Percentiles rank a stretch among this genome's conserved stretches.
phyloP scores from a whole-genome alignment of 2,113 vertebrate genomes.

The Tonatia bakeri region DNA sequence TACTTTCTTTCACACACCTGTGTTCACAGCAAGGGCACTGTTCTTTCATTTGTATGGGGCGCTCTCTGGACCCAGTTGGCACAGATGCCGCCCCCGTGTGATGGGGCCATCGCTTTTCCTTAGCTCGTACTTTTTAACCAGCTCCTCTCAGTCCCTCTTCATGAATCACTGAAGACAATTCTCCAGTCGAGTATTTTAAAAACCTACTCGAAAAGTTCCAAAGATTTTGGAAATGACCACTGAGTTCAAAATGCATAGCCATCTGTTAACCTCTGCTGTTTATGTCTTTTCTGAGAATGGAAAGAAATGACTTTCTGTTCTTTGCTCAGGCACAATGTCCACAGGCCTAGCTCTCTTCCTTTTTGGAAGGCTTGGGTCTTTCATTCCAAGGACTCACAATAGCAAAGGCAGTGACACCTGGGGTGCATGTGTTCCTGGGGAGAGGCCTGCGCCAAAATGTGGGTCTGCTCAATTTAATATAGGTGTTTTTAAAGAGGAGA shows the following conservation, averaged over 20 bases:
- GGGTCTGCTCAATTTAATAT: neutral
- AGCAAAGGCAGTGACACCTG: conserved; percentile 28
- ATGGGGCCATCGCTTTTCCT: conserved; percentile 50
- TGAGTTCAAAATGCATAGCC: conserved; percentile 20
- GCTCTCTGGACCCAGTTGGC: conserved; percentile 36
- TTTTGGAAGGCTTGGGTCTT: conserved; percentile 26
- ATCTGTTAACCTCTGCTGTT: conserved; percentile 29
- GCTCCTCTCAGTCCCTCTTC: neutral
- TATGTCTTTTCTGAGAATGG: conserved; percentile 28
- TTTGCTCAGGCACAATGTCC: conserved; percentile 35
- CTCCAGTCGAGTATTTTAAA: neutral
- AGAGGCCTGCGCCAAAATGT: conserved; percentile 31
- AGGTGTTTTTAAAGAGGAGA: conserved; percentile 23
- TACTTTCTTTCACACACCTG: neutral
- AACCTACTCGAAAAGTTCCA: conserved; percentile 11
- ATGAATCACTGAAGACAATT: conserved; percentile 18
- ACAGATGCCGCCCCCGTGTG: conserved; percentile 48
- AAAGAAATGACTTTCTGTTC: conserved; percentile 8
- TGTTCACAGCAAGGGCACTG: neutral
- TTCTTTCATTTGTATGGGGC: conserved; percentile 57
- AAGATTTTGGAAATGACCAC: neutral
- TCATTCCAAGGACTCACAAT: conserved; percentile 20
- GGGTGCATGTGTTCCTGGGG: conserved; percentile 42
- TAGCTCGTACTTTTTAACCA: conserved; percentile 12
- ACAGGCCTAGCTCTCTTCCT: neutral